Evolutionary conservation across 2,888 invertebrate genomes (phyloP), one percentile per base, ranked within the genome.

Genomic region (Drosophila flavopinicola): DNA sequence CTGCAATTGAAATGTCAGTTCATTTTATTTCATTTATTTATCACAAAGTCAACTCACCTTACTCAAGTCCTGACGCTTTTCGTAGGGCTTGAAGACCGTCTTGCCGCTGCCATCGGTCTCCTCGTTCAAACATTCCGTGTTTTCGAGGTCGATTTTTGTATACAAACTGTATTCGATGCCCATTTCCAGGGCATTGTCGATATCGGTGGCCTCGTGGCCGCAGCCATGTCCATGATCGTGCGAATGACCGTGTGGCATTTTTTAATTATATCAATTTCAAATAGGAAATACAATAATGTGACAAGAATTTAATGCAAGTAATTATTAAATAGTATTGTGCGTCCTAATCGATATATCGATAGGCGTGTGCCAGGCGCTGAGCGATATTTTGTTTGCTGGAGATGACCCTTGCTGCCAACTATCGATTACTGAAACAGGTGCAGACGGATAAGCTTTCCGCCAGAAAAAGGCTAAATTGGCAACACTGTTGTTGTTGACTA

Each of bases 91-190:
- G 88, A 99, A 99, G 3, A 99, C 95, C 23, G 93, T 93, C 91
- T 95, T 96, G 13, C 98, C 99, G 9, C 96, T 95, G 23, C 96
- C 97, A 82, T 98, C 98, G 4, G 92, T 91, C 44, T 93, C 93
- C 92, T 99, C 99, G 91, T 99, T 99, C 27, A 99, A 92, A 91
- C 98, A 98, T 88, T 97, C 94, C 20, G 98, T 92, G 90, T 97
- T 96, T 33, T 95, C 94, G 80, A 94, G 93, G 90, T 99, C 96
- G 83, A 99, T 98, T 93, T 97, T 98, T 76, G 95, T 93, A 90
- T 94, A 98, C 54, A 99, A 93, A 92, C 95, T 97, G 45, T 91
- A 91, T 39, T 91, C 86, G 23, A 91, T 90, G 45, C 91, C 91
- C 86, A 88, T 90, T 86, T 91, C 91, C 1, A 89, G 56, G 1